Percentiles rank a stretch among this genome's conserved stretches.
These are phyloP conservation scores for Silvanus unidentatus DNA, from an alignment of 2,888 invertebrate species.

Conservation along the genomic window DNA sequence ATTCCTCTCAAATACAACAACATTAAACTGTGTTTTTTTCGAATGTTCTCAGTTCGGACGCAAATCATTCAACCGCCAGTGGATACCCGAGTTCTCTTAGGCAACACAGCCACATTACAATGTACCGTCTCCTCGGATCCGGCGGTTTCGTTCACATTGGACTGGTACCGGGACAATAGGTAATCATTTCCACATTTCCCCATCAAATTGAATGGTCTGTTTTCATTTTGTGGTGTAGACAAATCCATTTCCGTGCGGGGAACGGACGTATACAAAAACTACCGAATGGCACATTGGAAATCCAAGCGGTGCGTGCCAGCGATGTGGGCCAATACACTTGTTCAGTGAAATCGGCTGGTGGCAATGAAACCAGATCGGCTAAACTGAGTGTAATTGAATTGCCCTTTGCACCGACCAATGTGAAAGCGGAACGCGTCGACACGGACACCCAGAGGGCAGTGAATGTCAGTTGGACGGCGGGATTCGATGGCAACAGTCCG, in stretches of 20 bases:
- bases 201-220: too few species aligned
- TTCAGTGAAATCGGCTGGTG: conserved; percentile 81
- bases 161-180: conserved; percentile 77
- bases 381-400: conserved; percentile 85
- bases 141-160: conserved; percentile 76
- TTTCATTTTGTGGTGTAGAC: too few species aligned
- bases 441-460: conserved; percentile 67
- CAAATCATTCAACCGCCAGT: conserved; percentile 92
- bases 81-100: conserved; percentile 84
- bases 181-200: too few species aligned
- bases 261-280: conserved; percentile 60
- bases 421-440: conserved; percentile 66
- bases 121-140: conserved; percentile 93
- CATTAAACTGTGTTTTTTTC: not conserved
- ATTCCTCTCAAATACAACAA: too few species aligned
- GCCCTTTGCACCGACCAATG: conserved; percentile 88
- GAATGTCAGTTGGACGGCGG: conserved; percentile 90
- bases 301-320: conserved; percentile 80
- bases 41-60: conserved; percentile 69
- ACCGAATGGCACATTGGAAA: conserved; percentile 79
- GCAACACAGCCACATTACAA: conserved; percentile 86
- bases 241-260: too few species aligned
- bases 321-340: conserved; percentile 95
- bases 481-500: conserved; percentile 96
- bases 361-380: conserved; percentile 86